phyloP scores from a whole-genome alignment of 2,113 vertebrate genomes.

The Cavia aperea region DNA sequence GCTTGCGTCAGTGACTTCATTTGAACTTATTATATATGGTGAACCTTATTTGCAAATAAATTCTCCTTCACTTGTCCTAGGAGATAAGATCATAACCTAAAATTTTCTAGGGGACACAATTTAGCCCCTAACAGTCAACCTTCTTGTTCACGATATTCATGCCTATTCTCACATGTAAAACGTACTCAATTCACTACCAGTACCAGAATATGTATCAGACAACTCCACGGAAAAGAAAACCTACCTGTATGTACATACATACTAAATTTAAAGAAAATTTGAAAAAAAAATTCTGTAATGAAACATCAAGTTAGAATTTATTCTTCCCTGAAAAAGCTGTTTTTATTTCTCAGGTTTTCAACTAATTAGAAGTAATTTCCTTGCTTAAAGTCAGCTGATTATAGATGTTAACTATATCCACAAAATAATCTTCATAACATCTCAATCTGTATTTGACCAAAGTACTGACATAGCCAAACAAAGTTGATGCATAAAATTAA shows the following conservation, averaged over 20 bases:
- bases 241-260: background rate
- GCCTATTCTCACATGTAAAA: background rate
- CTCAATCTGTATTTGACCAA: background rate
- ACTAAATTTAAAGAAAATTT: background rate
- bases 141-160: background rate
- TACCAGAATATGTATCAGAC: background rate
- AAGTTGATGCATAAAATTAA: background rate
- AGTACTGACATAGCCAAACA: background rate
- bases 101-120: background rate
- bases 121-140: background rate
- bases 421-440: background rate
- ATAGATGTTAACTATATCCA: background rate
- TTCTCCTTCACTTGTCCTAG: background rate
- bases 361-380: background rate
- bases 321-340: background rate
- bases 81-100: background rate
- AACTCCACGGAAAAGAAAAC: background rate
- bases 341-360: background rate
- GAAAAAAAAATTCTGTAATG: fast-evolving
- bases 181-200: background rate
- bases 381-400: background rate
- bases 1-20: background rate
- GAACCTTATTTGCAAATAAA: background rate
- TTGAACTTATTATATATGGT: background rate
- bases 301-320: background rate